A percentile compares a stretch with the other conserved stretches of the same genome.
Conservation (phyloP, 2,113 vertebrate genomes). For the Hirundichthys speculiger region DNA sequence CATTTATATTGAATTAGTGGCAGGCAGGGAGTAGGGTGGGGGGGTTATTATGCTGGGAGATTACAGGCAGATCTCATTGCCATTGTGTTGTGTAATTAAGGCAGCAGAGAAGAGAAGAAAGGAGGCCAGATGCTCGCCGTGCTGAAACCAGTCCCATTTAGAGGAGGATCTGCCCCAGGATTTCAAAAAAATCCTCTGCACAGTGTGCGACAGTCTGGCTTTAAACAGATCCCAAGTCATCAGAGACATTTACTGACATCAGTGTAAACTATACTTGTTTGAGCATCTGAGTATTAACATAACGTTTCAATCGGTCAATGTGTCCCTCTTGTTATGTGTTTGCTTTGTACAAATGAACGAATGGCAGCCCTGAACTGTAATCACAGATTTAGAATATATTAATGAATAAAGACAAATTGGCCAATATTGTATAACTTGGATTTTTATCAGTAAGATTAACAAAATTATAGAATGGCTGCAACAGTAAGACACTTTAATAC, state of each 20-base stretch:
- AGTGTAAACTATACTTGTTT: constrained; percentile 5
- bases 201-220: constrained; percentile 36
- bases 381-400: no score
- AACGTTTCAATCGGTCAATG: neutral
- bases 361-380: no score
- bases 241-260: constrained; percentile 19
- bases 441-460: no score
- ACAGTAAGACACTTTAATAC: no score
- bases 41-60: constrained; percentile 78
- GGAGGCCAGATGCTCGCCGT: constrained; percentile 76
- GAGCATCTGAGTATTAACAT: neutral
- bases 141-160: constrained; percentile 65
- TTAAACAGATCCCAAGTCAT: constrained; percentile 53
- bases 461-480: no score
- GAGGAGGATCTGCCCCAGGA: constrained; percentile 51
- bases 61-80: constrained; percentile 80
- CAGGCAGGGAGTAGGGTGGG: constrained; percentile 63
- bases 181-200: constrained; percentile 39
- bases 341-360: neutral
- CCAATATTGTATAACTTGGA: no score
- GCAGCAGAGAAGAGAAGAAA: constrained; percentile 73
- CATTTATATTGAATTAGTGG: constrained; percentile 87
- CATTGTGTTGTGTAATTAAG: constrained; percentile 85
- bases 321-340: neutral
- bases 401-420: no score